Evolutionary conservation across 2,888 invertebrate genomes (phyloP), one percentile per base, ranked within the genome.

Genomic region (Eupeodes luniger): DNA sequence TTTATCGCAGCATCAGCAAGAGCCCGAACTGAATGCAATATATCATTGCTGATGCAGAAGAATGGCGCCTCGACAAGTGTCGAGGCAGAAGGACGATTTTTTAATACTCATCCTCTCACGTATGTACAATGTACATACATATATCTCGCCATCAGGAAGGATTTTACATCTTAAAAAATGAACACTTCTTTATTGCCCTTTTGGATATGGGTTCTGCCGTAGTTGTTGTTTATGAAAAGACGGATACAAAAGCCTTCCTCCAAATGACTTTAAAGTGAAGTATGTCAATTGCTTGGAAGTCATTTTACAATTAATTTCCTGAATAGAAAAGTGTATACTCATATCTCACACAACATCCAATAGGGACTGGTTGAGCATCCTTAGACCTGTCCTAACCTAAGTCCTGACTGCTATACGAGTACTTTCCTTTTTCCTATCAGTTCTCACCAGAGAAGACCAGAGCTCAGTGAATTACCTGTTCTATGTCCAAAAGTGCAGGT

Each of bases 211-310:
- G 27, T 27, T 27, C 27, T 27, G 27, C 3, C 27, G 40, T 7
- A 0, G 51, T 12, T 69, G 53, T 69, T 49, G 55, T 70, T 40
- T 55, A 40, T 53, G 27, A 16, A 11, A 47, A 36, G 9, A 55
- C 11, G 19, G 40, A 53, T 16, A 51, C 36, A 16, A 44, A 44
- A 27, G 47, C 57, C 47, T 27, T n/a, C 5, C 34, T 47, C 59
- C 16, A 27, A 51, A 72, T 57, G 70, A 47, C 19, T 44, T 57
- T 57, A 57, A 47, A 57, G 40, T 47, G 51, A 75, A 75, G 64
- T 79, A 70, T 83, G 79, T 76, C 83, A 83, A 80, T 80, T 76
- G 79, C 78, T 86, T 75, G 55, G 64, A 74, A 86, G 86, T 80
- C 72, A 49, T 66, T 83, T 76, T 64, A 59, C 70, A 76, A 87